A percentile compares a stretch with the other conserved stretches of the same genome.
These are phyloP conservation scores for Heloderma charlesbogerti DNA, from an alignment of 2,113 vertebrate genomes.

Conservation along the genomic window DNA sequence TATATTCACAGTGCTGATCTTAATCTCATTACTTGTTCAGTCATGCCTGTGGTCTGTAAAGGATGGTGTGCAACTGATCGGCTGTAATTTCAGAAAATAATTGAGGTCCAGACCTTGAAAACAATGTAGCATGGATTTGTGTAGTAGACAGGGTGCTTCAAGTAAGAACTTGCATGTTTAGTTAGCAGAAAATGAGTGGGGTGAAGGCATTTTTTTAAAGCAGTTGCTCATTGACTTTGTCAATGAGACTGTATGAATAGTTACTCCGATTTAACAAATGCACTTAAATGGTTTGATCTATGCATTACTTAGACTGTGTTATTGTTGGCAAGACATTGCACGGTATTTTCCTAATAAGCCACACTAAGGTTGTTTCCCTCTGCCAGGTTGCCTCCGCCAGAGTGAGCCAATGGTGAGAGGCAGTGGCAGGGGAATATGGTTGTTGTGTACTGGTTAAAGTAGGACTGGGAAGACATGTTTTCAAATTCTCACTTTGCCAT, in stretches of 20 bases:
- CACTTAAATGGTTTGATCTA: neutral
- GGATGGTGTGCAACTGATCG: neutral
- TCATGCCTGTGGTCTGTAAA: slow-evolving; percentile 1
- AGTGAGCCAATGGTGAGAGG: neutral
- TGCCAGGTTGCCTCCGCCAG: neutral
- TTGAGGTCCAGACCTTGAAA: neutral
- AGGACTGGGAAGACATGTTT: neutral
- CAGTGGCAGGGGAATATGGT: no score
- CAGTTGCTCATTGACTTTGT: neutral
- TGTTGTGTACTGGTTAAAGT: neutral
- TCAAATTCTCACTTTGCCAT: neutral
- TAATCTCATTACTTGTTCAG: slow-evolving; percentile 12
- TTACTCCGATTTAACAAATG: neutral
- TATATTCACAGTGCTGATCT: neutral
- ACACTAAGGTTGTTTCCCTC: neutral
- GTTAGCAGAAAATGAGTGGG: neutral
- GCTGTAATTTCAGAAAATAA: slow-evolving; percentile 1
- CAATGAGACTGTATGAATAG: neutral
- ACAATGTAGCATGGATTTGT: neutral
- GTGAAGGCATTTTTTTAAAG: no score
- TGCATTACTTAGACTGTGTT: neutral
- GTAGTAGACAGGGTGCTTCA: neutral
- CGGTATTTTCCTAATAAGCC: neutral
- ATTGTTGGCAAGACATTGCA: neutral
- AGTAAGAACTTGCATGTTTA: neutral